Evolutionary conservation across 2,113 vertebrate genomes (phyloP).

Genomic region (Nycticryphes semicollaris): DNA sequence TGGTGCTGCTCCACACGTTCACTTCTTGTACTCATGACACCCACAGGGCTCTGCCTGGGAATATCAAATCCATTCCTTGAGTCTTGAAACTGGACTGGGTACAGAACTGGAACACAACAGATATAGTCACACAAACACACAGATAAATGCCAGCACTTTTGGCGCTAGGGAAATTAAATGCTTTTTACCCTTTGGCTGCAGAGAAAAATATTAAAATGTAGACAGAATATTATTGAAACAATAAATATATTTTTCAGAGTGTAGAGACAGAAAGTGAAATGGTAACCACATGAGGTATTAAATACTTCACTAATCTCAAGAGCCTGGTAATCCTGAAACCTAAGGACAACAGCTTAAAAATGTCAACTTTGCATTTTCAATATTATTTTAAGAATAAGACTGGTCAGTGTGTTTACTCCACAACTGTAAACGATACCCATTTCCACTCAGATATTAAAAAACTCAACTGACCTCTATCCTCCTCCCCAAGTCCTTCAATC

Average conservation of each 20-base stretch:
- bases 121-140: not conserved
- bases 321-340: not conserved
- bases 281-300: not conserved
- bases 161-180: not conserved
- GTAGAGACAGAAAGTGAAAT: not conserved
- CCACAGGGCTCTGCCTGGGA: not conserved
- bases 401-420: not conserved
- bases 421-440: not conserved
- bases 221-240: not conserved
- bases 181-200: not conserved
- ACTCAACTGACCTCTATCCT: not conserved
- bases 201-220: not conserved
- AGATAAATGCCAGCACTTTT: not conserved
- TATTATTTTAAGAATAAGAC: not conserved
- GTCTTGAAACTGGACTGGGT: not conserved
- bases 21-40: not conserved
- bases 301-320: not conserved
- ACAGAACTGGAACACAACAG: not conserved
- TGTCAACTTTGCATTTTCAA: not conserved
- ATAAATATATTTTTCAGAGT: not conserved
- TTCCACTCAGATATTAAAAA: not conserved
- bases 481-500: not conserved
- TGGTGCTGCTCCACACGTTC: not conserved
- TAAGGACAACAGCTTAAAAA: not conserved
- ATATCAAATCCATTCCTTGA: not conserved